Base-by-base conservation (phyloP, 2,888 invertebrate species). In the Desoria tigrina region DNA sequence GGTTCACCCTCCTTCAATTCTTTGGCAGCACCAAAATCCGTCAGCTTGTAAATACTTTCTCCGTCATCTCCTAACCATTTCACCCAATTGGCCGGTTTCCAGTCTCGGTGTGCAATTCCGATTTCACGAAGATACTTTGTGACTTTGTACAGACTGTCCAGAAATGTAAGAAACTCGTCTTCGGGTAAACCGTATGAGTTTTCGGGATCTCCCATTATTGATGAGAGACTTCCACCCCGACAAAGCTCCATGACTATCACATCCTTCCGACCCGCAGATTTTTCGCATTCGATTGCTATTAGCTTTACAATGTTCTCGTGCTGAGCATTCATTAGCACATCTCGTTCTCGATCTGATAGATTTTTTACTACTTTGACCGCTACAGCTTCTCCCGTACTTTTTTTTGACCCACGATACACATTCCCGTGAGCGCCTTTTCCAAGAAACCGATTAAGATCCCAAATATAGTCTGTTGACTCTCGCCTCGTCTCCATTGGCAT, bases 51-150 rank as follows among this genome's bases (percentile, higher is more conserved):
- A 49, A 93, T 85, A 1, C 90, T 91, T 39, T 87, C 87, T 0
- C 93, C 95, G 83, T 96, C 94, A 77, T 94, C 92, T 55, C 90
- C 88, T 55, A 94, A 90, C 78, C 90, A 95, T 80, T 94, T 92
- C 91, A 97, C 92, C 23, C 97, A 96, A 78, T 97, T 97, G 7
- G 95, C 96, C 1, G 97, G 97, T 78, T 97, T 97, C 26, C 97
- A 84, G 80, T 97, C 97, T 70, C 97, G 84, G 79, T 97, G 97
- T 0, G 96, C 94, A 27, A 97, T 83, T 79, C 90, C 93, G 78
- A 93, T 92, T 77, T 95, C 94, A 2, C 95, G 84, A 71, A 96
- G 82, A 81, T 96, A 94, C 78, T 94, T 93, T 91, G 96, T 93
- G 4, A 95, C 96, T n/a, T 91, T 92, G 23, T 93, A 92, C 51